Evolutionary conservation across 2,888 invertebrate genomes (phyloP), one percentile per base, ranked within the genome.

Genomic region (Sylvicola fuscatus): DNA sequence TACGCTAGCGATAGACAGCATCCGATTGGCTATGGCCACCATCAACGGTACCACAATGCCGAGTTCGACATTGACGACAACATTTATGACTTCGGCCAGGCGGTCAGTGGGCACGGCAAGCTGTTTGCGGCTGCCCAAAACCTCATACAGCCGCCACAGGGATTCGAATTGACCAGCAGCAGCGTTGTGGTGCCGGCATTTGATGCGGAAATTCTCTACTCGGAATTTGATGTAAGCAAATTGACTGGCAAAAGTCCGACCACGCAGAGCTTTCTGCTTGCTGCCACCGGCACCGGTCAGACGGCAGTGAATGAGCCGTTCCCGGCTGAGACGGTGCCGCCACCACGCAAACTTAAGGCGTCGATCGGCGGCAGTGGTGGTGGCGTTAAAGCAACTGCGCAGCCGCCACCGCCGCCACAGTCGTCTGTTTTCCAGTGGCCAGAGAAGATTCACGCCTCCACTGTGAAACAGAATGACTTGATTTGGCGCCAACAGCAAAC

Each of bases 171-270:
- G 21, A 21, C 21, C 4, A 21, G 21, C 21, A 21, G 21, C 21
- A 21, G 21, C 21, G 21, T 21, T 21, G 29, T 29, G 29, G 12
- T n/a, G 12, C 29, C n/a, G 5, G n/a, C 29, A 10, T 29, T 29
- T 29, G 29, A 21, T 48, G 51, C 41, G 38, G 48, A 33, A 41
- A 44, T 26, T 45, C 42, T 35, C 40, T 38, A 28, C 29, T 32
- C 35, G 12, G 59, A 60, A 41, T 61, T 61, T 35, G 61, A 61
- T 40, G 53, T 61, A 2, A 53, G 53, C 33, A 56, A 60, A 33
- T 45, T 61, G 16, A 60, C 60, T 2, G 60, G 60, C 14, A 61
- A 60, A 43, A 60, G 59, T 45, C 61, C 61, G 34, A 58, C 58
- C 10, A 44, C 42, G 21, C 44, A 46, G 15, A 43, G 40, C 35